Base-by-base conservation (phyloP, 2,797 vertebrate genomes). In the Pangasius djambal region DNA sequence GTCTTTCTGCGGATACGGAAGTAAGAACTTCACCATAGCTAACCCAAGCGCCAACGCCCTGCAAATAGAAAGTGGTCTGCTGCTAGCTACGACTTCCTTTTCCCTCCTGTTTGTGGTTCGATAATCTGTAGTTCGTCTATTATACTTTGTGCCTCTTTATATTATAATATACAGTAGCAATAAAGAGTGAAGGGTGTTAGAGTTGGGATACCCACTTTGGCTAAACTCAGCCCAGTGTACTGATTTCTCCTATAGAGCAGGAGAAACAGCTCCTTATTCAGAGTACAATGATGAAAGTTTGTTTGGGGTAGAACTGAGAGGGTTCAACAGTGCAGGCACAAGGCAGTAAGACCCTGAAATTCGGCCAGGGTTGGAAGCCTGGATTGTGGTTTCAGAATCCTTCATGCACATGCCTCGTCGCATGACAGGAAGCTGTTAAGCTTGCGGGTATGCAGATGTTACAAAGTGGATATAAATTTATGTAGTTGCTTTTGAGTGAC, bases 381-480 rank as follows among this genome's bases (percentile, higher is more conserved):
- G 87, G 89, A 88, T 90, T 90, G 93, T 87, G 91, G 92, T 93
- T 93, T 87, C 90, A 37, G 89, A 89, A 77, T 70, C 88, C 86
- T 84, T 70, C 93, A 92, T 89, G 95, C 94, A 94, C 91, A 89
- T 78, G 93, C 87, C 72, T 37, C 90, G 90, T 92, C 94, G 93
- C 93, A 93, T 94, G 94, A 95, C 95, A 95, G 95, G 95, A 95
- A 95, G 92, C 90, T 85, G 92, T 87, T 90, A 87, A 90, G 92
- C 91, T 85, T 83, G 28, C 72, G 70, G 85, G 40, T 89, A 89
- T 85, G 83, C 40, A 69, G n/a, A 79, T 52, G 48, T 85, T 69
- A 4, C 5, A n/a, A 31, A 59, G 28, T 79, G 37, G 20, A 40
- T 59, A 28, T 89, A 8, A 6, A 31, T 52, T 83, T 74, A 34